Conservation (phyloP, 2,113 vertebrate genomes). For the Grammomys dolichurus region DNA sequence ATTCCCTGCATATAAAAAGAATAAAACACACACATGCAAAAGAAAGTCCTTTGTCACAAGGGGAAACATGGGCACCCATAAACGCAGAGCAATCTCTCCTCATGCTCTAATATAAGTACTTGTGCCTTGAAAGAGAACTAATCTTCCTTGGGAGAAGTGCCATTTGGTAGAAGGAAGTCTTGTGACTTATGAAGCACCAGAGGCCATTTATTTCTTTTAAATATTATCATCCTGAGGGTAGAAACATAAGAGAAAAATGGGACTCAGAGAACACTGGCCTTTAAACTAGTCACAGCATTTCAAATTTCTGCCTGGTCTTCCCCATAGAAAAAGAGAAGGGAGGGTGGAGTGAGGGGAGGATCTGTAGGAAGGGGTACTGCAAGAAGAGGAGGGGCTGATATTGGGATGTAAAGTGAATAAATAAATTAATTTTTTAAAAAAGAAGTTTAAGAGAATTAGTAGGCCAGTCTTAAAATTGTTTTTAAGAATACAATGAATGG, state of each 20-base stretch:
- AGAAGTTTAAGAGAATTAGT: not conserved
- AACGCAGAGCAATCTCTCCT: not conserved
- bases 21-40: no score
- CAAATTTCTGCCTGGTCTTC: not conserved
- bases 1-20: no score
- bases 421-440: not conserved
- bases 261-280: constrained; percentile 69
- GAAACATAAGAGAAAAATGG: constrained; percentile 66
- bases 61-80: not conserved
- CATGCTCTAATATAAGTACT: not conserved
- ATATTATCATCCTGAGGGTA: constrained; percentile 38
- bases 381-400: no score
- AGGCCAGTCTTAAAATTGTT: not conserved
- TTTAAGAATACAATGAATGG: not conserved
- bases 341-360: no score
- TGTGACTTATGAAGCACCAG: constrained; percentile 60
- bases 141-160: constrained; percentile 41
- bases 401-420: no score
- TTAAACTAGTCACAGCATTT: constrained; percentile 60
- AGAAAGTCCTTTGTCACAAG: not conserved
- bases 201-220: constrained; percentile 63
- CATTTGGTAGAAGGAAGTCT: constrained; percentile 40
- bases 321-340: not conserved
- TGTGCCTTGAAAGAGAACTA: constrained; percentile 50
- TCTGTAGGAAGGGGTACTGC: no score